These are phyloP conservation scores for Ceraclea dissimilis DNA, from an alignment of 2,888 invertebrate genomes.

Conservation along the genomic window DNA sequence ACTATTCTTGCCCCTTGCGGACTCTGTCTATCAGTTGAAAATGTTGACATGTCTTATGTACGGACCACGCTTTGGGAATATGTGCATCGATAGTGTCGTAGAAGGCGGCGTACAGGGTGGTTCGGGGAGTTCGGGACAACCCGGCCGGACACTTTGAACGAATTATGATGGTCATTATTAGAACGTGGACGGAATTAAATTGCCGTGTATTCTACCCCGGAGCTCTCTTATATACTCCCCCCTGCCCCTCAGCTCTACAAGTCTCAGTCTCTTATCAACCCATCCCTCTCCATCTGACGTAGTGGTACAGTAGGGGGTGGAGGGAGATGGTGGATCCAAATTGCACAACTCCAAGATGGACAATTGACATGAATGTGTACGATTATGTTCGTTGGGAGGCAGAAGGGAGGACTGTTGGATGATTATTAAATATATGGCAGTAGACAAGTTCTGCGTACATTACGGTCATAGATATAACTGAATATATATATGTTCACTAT, in stretches of 20 bases:
- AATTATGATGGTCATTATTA: slow-evolving; percentile 58
- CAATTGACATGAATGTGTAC: slow-evolving; percentile 10
- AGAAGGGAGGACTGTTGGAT: background rate
- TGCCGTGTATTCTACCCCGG: slow-evolving; percentile 40
- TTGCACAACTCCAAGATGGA: slow-evolving; percentile 13
- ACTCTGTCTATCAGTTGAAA: no score
- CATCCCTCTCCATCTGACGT: background rate
- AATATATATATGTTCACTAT: no score
- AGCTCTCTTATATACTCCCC: slow-evolving; percentile 11
- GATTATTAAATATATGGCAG: background rate
- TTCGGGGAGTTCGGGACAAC: slow-evolving; percentile 26
- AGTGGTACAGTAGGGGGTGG: background rate
- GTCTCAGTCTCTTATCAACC: slow-evolving; percentile 1
- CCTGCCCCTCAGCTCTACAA: background rate
- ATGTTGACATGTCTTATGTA: no score
- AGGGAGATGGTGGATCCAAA: slow-evolving; percentile 5
- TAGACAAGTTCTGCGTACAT: no score
- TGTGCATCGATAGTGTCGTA: slow-evolving; percentile 9
- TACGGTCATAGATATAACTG: no score
- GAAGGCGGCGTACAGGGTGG: slow-evolving; percentile 23
- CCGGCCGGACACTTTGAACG: slow-evolving; percentile 52
- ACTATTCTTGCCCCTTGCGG: no score
- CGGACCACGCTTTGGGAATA: background rate
- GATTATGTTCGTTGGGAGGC: background rate
- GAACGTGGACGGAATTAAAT: slow-evolving; percentile 57